Base-by-base conservation (phyloP, 2,888 invertebrate species). In the Hirtodrosophila cameraria region DNA sequence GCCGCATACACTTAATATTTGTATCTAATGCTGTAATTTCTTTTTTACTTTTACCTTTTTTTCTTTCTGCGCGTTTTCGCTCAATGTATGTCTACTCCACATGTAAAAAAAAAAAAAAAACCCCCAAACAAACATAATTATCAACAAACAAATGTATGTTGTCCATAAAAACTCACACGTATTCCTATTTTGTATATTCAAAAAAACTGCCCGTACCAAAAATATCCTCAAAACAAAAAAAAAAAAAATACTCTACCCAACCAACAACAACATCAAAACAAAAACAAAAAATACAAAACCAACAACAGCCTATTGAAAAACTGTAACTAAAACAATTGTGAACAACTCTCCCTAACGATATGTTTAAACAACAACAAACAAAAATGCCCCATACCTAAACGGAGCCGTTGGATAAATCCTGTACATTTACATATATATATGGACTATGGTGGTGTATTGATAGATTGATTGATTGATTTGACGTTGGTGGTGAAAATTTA, bases 1-100 rank as follows among this genome's bases (percentile, higher is more conserved):
- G 53, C 48, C 54, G 45, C 33, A n/a, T 23, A 67, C 61, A 75
- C 42, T 54, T 42, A 86, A 77, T 78, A 74, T 69, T 68, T 87
- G 89, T 88, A 81, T 86, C 89, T 88, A 89, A 89, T 88, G 77
- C 82, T 80, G 80, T 73, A 83, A 80, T 88, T 82, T 86, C 84
- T 86, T 88, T 77, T 85, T 79, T 81, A 80, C 81, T 76, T 88
- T 82, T 86, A 82, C 77, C 64, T 79, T 83, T 71, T 70, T 81
- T 75, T 72, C 79, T 88, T 73, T 75, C 72, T 81, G 68, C 78
- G 78, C 76, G 75, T 79, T 72, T 66, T 66, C 57, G 65, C 67
- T 61, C 78, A 50, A 60, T 66, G 54, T 70, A 77, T 84, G 80
- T 83, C 88, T 86, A 82, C 81, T 70, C 64, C 66, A 67, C 55